Evolutionary conservation across 2,113 vertebrate genomes (phyloP), one percentile per base, ranked within the genome.

Genomic region (Pyrgilauda ruficollis): DNA sequence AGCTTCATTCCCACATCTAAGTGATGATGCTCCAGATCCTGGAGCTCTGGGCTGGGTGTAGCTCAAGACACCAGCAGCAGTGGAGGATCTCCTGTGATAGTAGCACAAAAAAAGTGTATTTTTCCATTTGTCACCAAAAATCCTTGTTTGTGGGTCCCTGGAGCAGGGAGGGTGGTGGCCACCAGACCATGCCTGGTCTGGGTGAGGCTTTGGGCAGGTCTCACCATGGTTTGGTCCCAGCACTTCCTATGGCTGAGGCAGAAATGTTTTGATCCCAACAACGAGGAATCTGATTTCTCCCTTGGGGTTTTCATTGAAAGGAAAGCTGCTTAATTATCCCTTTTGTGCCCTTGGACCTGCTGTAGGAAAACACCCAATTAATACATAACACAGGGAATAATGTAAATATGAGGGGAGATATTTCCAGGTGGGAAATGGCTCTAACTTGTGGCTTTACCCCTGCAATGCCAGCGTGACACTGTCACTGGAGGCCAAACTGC

Each of bases 401-500:
- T 20, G 14, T 6, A 9, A 47, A 31, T 7, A 4, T 1, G 26
- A 41, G 47, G 33, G 30, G 15, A 33, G 23, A 3, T 46, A 5
- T 23, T 69, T 33, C 76, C 52, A 44, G 44, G 13, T 67, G 69
- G 61, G 44, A 11, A 67, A 7, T 9, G 41, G 26, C 31, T 77
- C 47, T 90, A 2, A 90, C 56, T 0, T 14, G 63, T 63, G 79
- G 2, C 35, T 53, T 49, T 5, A 15, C 31, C 28, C 9, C 35
- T 75, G 59, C 39, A 17, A 9, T 46, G 89, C 8, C 67, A 99
- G 99, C 5, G 98, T 99, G 89, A 98, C 98, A 1, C 96, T 99
- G 4, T 99, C 99, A 0, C 94, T 99, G 97, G 99, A 99, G 85
- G 99, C 99, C 14, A 99, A 99, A 89, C 97, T 99, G 85, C 98